phyloP scores from a whole-genome alignment of 2,888 invertebrate species.

The Hypolimnas misippus region DNA sequence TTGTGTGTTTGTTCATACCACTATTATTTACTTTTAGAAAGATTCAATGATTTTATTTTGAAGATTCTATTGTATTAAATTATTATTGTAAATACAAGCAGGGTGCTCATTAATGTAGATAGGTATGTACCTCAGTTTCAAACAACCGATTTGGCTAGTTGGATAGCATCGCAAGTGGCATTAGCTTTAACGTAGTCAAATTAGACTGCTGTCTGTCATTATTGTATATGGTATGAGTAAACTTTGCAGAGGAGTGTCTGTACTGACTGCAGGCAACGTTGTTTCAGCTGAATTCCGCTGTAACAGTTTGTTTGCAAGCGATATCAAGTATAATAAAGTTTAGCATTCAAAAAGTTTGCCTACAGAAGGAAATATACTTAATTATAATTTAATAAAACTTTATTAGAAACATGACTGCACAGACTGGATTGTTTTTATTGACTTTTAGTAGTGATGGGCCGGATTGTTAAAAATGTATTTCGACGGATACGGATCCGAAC shows the following conservation, averaged over 20 bases:
- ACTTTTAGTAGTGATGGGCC: too few species aligned
- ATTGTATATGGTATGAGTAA: conserved; percentile 25
- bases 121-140: conserved; percentile 17
- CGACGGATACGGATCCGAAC: too few species aligned
- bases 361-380: background rate
- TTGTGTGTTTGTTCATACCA: too few species aligned
- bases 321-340: background rate
- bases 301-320: conserved; percentile 1
- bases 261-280: background rate
- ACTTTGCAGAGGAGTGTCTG: conserved; percentile 13
- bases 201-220: conserved; percentile 33
- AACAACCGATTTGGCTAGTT: conserved; percentile 30
- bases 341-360: background rate
- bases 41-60: too few species aligned
- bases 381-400: background rate
- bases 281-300: conserved; percentile 3
- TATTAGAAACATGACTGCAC: too few species aligned
- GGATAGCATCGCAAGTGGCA: conserved; percentile 26
- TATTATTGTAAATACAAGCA: too few species aligned
- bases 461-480: too few species aligned
- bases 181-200: conserved; percentile 31
- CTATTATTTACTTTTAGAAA: too few species aligned
- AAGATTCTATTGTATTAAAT: too few species aligned
- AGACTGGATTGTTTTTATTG: too few species aligned
- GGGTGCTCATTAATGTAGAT: background rate